A percentile compares a stretch with the other conserved stretches of the same genome.
Evolutionary conservation across 2,888 invertebrate species (phyloP).

Genomic region (Macropis europaea): DNA sequence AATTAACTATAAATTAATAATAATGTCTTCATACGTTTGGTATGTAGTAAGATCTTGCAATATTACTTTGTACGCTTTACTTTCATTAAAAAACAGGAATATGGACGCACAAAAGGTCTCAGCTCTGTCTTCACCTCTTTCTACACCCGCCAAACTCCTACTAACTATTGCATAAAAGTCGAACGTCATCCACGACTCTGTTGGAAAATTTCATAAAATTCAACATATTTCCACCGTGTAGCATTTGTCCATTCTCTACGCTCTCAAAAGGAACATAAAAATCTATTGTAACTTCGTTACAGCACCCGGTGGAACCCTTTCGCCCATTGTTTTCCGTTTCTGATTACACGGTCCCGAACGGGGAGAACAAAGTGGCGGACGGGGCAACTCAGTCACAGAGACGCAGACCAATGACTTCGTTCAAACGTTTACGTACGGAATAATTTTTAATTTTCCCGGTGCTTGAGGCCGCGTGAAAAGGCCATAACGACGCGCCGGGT

Average conservation of each 20-base stretch:
- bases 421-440: conserved; percentile 24
- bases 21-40: no score
- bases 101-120: no score
- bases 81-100: no score
- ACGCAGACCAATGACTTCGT: background rate
- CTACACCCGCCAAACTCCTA: no score
- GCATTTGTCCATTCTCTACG: background rate
- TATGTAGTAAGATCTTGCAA: no score
- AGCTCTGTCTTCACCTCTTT: no score
- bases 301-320: background rate
- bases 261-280: conserved; percentile 4
- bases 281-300: background rate
- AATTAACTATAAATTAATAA: no score
- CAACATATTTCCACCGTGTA: no score
- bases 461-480: background rate
- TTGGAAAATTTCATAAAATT: no score
- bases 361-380: background rate
- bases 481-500: background rate
- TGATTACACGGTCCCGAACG: background rate
- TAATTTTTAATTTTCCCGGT: conserved; percentile 50
- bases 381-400: background rate
- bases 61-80: no score
- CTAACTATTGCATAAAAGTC: no score
- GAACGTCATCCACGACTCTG: no score
- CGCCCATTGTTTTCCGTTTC: conserved; percentile 15